Evolutionary conservation across 2,888 invertebrate species (phyloP), one percentile per base, ranked within the genome.

Genomic region (Esperia sulphurella): DNA sequence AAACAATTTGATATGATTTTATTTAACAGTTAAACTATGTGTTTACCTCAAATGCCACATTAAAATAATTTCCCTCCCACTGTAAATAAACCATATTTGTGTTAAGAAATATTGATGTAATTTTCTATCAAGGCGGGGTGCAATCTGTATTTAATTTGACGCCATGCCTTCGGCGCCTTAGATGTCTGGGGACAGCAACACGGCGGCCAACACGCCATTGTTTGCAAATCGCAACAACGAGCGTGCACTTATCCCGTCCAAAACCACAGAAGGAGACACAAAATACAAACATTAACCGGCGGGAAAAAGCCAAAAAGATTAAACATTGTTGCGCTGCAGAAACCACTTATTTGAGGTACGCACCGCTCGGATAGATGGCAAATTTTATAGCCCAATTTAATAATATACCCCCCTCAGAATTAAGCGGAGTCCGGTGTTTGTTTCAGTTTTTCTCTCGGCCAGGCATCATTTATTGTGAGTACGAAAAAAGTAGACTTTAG

Each of bases 151-250:
- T 79, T 76, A 74, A 80, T 80, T 81, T 84, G 75, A 83, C 73
- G 71, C 77, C 68, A 66, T 72, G 69, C 71, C 68, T 75, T 73
- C 74, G 79, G 76, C 71, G 63, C 75, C 70, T 82, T 70, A 76
- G 79, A 79, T 75, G 79, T 75, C 65, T 62, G 54, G 53, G 54
- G 83, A 79, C 80, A 75, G 73, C 61, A 63, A 85, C 84, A 81
- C 72, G 75, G 79, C 76, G 71, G 74, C 66, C 73, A 74, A 89
- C 89, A 87, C 71, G 81, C 84, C 68, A 90, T 89, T 90, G 89
- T 89, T 88, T 90, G 89, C 86, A 85, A 89, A 89, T 90, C 65
- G 61, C 68, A 70, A 80, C 81, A 80, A 68, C 73, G 63, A 71
- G 67, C 68, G 65, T 69, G 70, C 70, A 75, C 68, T 76, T 72